Evolutionary conservation across 2,797 vertebrate genomes (phyloP), one percentile per base, ranked within the genome.

Genomic region (Melanotaenia boesemani): DNA sequence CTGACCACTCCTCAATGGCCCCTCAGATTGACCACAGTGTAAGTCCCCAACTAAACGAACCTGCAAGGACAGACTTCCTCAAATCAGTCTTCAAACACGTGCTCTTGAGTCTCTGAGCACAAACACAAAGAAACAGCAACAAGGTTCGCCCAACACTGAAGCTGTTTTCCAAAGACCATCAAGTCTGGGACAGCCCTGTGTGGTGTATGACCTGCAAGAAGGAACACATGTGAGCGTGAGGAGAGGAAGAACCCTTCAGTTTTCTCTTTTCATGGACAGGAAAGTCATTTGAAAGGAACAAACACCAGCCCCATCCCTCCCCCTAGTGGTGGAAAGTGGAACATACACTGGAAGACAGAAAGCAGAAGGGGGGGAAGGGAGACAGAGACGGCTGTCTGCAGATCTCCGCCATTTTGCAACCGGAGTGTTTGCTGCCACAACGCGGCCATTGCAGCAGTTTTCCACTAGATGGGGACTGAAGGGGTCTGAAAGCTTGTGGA

Each of bases 371-470:
- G 89, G 89, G 91, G 92, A 78, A 84, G 92, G 90, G 88, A 88
- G 77, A 71, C 86, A 90, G 86, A 93, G 88, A 91, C 92, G 90
- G 83, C 93, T 79, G 89, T 88, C 92, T 92, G 93, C 93, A 91
- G 92, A 94, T 92, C 91, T 90, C 96, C 95, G 96, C 96, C 96
- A 96, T 96, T 96, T 96, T 94, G 93, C 94, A 96, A 96, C 95
- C 88, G 94, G 93, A 95, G 90, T 96, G 95, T 96, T 96, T 96
- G 96, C 96, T 93, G 93, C 91, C 95, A 94, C 84, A 87, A 76
- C 77, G 79, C 58, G 67, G 88, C 77, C 85, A 90, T 93, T 88
- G 84, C 90, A 87, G 87, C 70, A 52, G 74, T 76, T 90, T 88
- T 83, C 87, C 91, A 89, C 88, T 89, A 89, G 88, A 87, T 90